phyloP scores from a whole-genome alignment of 2,113 vertebrate genomes.

The Fulmarus glacialis region DNA sequence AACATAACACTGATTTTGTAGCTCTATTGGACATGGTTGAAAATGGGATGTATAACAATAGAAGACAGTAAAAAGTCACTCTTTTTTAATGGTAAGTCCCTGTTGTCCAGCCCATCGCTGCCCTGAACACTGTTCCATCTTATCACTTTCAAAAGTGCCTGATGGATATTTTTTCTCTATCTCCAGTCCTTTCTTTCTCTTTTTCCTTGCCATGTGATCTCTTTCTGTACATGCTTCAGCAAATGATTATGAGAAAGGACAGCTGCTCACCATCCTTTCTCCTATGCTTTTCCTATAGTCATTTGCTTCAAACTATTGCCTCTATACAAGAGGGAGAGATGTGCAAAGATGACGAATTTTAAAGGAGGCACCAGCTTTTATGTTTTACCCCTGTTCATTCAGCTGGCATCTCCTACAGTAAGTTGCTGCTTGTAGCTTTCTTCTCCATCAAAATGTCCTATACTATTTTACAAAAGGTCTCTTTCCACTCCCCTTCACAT shows the following conservation, averaged over 20 bases:
- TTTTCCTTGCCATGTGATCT: background rate
- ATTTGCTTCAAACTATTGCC: background rate
- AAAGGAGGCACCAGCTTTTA: background rate
- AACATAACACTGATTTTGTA: background rate
- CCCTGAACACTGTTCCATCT: background rate
- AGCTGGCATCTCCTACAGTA: background rate
- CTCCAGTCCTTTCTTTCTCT: background rate
- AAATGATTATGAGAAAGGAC: background rate
- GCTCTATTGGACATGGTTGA: background rate
- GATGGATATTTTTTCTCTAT: background rate
- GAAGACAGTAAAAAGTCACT: background rate
- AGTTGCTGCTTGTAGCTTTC: background rate
- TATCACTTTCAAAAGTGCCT: background rate
- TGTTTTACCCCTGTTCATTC: background rate
- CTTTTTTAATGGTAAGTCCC: background rate
- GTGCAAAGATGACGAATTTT: background rate
- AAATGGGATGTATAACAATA: background rate
- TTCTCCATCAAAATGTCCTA: background rate
- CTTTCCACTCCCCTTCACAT: background rate
- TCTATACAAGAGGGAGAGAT: background rate
- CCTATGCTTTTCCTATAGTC: background rate
- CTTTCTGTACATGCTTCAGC: background rate
- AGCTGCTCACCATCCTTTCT: constrained; percentile 5
- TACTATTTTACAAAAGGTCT: background rate
- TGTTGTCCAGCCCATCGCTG: background rate